Conservation (phyloP, 1,140 invertebrate genomes). For the Drosophila malerkotliana region DNA sequence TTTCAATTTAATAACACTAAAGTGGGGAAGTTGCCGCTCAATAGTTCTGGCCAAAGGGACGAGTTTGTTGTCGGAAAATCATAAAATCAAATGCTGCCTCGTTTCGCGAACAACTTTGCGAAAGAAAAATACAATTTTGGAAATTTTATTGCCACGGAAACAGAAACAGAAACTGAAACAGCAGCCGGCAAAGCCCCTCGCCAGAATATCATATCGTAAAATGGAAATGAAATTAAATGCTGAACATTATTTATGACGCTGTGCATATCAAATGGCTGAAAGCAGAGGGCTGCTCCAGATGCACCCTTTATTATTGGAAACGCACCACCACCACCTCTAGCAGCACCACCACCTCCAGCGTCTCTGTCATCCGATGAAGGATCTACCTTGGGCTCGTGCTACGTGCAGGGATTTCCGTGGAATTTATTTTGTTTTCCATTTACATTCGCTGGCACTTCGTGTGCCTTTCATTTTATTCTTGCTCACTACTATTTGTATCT, state of each 20-base stretch:
- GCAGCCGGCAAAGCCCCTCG: slow-evolving; percentile 25
- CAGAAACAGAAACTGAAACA: slow-evolving; percentile 9
- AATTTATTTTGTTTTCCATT: slow-evolving; percentile 79
- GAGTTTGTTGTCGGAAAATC: slow-evolving; percentile 53
- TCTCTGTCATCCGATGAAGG: slow-evolving; percentile 7
- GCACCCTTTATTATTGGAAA: slow-evolving; percentile 49
- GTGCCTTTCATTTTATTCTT: slow-evolving; percentile 31
- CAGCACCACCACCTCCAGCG: slow-evolving; percentile 41
- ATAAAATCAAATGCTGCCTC: slow-evolving; percentile 67
- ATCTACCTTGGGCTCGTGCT: slow-evolving; percentile 40
- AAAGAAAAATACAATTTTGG: slow-evolving; percentile 76
- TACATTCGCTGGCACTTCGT: slow-evolving; percentile 54
- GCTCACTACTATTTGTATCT: slow-evolving; percentile 77
- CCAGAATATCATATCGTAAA: slow-evolving; percentile 77
- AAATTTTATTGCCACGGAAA: slow-evolving; percentile 65
- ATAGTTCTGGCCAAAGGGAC: slow-evolving; percentile 44
- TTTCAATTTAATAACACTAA: slow-evolving; percentile 58
- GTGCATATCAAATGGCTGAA: slow-evolving; percentile 73
- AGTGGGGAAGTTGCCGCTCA: slow-evolving; percentile 17
- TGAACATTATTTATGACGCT: slow-evolving; percentile 82
- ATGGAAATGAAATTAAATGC: slow-evolving; percentile 82
- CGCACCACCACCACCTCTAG: slow-evolving; percentile 47
- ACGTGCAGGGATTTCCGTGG: slow-evolving; percentile 49
- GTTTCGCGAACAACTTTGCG: slow-evolving; percentile 41
- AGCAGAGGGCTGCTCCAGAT: slow-evolving; percentile 23